Evolutionary conservation across 2,797 vertebrate species (phyloP).

Genomic region (Numenius phaeopus): DNA sequence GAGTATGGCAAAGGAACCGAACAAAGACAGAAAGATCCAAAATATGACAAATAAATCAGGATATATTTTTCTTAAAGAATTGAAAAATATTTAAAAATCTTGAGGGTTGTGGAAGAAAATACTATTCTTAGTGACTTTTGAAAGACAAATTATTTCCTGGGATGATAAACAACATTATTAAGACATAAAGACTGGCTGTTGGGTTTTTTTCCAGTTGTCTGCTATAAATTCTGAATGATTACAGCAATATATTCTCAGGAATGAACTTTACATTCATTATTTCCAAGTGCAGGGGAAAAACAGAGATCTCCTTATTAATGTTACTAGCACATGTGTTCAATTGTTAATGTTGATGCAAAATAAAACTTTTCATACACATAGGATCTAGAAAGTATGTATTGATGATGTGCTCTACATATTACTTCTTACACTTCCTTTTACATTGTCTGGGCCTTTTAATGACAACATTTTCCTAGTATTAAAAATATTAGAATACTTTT

Average conservation of each 20-base stretch:
- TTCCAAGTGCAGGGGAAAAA: background rate
- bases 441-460: background rate
- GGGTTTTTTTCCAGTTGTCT: background rate
- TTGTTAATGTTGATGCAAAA: background rate
- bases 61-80: background rate
- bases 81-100: background rate
- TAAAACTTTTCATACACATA: background rate
- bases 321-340: background rate
- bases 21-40: background rate
- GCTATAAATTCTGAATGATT: background rate
- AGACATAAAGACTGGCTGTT: background rate
- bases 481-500: background rate
- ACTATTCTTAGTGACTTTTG: background rate
- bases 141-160: background rate
- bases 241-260: background rate
- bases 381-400: background rate
- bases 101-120: background rate
- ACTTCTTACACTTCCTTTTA: background rate
- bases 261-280: background rate
- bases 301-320: background rate
- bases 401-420: background rate
- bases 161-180: background rate
- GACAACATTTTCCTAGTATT: background rate
- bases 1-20: background rate
- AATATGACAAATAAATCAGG: background rate